Percentiles rank a stretch among this genome's conserved stretches.
Conservation (phyloP, 2,797 vertebrate genomes). For the Manis javanica region DNA sequence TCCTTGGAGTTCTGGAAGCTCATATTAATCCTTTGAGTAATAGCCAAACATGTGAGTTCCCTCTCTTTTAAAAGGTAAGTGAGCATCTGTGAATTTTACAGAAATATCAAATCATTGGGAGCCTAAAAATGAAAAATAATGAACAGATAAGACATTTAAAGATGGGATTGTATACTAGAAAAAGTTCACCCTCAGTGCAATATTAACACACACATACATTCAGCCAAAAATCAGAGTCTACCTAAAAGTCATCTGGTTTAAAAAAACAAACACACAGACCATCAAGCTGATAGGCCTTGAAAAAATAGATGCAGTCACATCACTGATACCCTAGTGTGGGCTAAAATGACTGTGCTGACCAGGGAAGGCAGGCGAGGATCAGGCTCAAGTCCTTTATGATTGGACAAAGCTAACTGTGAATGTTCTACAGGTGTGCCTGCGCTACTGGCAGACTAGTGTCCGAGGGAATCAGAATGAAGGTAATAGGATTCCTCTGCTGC, state of each 20-base stretch:
- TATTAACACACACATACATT: too few relatives aligned
- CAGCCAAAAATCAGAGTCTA: not conserved
- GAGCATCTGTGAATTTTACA: not conserved
- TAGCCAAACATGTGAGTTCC: not conserved
- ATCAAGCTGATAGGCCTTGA: not conserved
- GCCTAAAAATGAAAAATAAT: conserved; percentile 1
- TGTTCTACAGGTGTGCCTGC: not conserved
- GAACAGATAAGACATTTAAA: not conserved
- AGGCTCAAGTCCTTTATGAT: not conserved
- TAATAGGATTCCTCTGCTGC: not conserved
- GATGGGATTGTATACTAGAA: not conserved
- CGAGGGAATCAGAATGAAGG: not conserved
- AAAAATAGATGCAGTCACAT: not conserved
- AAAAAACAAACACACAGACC: not conserved
- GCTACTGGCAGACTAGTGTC: not conserved
- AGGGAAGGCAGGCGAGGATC: not conserved
- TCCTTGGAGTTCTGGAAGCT: conserved; percentile 66
- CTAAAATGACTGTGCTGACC: not conserved
- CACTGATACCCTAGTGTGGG: not conserved
- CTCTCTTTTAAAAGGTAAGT: not conserved
- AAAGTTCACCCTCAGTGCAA: not conserved
- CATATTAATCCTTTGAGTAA: conserved; percentile 43
- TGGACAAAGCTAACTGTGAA: not conserved
- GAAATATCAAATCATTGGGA: conserved; percentile 23
- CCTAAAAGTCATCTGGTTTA: not conserved